Base-by-base conservation (phyloP, 1,140 invertebrate species). In the Mya arenaria region DNA sequence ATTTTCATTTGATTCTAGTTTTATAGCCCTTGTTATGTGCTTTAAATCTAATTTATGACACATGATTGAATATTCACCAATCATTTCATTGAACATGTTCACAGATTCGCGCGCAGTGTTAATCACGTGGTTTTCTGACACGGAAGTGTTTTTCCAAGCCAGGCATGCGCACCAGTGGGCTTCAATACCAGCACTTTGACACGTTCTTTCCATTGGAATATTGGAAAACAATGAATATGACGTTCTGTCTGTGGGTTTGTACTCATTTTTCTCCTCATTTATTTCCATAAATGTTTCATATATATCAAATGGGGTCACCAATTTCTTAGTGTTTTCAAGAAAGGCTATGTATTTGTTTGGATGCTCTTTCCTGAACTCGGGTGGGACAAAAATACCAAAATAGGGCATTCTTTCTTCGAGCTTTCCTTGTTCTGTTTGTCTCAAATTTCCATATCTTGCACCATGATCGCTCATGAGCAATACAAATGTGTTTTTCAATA, bases 101-200 rank as follows among this genome's bases (percentile, higher is more conserved):
- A 96, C 90, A 52, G 96, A 92, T 13, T 94, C 93, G 4, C 90
- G 82, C 0, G 94, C 95, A 0, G 86, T 82, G 36, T 36, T 66
- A 41, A 65, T 62, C 10, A 80, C 69, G 10, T 48, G 10, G 15
- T 30, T 48, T 68, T 79, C 44, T 19, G 55, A 41, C 15, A 82
- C 23, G 25, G 68, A 44, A 28, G 74, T 36, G n/a, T 39, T 34
- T 84, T 95, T 89, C 96, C 97, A 98, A 4, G 95, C 94, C 4
- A 98, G 93, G 89, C 98, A 99, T 23, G 97, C 96, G 89, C 98
- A 99, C 98, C 98, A 99, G 92, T 99, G 97, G 0, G 97, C 95
- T 89, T 97, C 96, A 66, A 99, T 97, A 37, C 95, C 96, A 4
- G 97, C 97, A 91, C 97, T 95, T n/a, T 94, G 94, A 90, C 97